Percentiles rank a stretch among this genome's conserved stretches.
phyloP scores from a whole-genome alignment of 1,140 invertebrate species.

The Rhagoletis pomonella region DNA sequence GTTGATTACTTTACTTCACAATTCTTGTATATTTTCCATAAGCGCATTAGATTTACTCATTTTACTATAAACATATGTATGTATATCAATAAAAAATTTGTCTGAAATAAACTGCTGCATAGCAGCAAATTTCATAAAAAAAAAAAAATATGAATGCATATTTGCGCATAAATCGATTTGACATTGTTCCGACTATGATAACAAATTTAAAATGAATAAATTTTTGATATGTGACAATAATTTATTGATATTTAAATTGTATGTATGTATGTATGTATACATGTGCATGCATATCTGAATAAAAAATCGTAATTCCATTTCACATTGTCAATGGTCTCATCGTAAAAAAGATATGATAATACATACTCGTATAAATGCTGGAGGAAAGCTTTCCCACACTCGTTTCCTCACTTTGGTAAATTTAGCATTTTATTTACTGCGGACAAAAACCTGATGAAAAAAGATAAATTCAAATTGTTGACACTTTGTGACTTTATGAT shows the following conservation, averaged over 20 bases:
- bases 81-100: not conserved
- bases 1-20: no score
- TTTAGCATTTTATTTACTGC: no score
- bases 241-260: not conserved
- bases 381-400: no score
- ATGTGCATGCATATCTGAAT: not conserved
- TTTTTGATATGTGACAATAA: slow-evolving; percentile 11
- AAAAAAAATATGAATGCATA: not conserved
- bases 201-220: not conserved
- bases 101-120: no score
- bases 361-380: not conserved
- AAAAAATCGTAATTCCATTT: not conserved
- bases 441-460: no score
- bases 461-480: not conserved
- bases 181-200: not conserved
- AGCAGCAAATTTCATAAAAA: not conserved
- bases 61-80: not conserved
- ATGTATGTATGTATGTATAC: not conserved
- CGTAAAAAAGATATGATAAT: no score
- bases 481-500: no score
- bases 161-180: not conserved
- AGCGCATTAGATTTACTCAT: not conserved
- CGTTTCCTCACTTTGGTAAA: no score
- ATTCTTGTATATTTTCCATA: no score
- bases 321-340: no score